Conservation (phyloP, 2,797 vertebrate genomes). For the Diplodus puntazzo region DNA sequence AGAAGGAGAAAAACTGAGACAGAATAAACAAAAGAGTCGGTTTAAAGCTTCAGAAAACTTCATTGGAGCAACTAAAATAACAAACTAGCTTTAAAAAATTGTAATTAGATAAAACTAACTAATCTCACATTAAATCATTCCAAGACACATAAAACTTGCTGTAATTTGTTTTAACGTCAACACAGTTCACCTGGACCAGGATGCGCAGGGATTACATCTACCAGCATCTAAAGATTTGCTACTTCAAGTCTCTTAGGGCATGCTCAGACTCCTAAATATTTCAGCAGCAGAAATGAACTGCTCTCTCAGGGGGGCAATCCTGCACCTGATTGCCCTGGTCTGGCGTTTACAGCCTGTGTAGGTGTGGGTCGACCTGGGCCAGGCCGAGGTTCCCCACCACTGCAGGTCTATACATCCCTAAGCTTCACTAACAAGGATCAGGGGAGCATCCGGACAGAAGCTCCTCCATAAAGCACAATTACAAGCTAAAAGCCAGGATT, state of each 20-base stretch:
- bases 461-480: conserved; percentile 81
- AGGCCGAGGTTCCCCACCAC: conserved; percentile 56
- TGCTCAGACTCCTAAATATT: conserved; percentile 85
- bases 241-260: conserved; percentile 69
- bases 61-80: background rate
- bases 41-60: conserved; percentile 11
- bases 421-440: conserved; percentile 74
- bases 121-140: background rate
- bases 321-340: conserved; percentile 75
- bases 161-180: conserved; percentile 31
- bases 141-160: background rate
- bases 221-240: conserved; percentile 64
- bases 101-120: background rate
- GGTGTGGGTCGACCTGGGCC: conserved; percentile 42
- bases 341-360: conserved; percentile 71
- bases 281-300: conserved; percentile 86
- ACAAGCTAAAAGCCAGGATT: conserved; percentile 80
- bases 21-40: conserved; percentile 26
- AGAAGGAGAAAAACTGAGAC: conserved; percentile 24
- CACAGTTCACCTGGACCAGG: conserved; percentile 38
- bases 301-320: conserved; percentile 83
- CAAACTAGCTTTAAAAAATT: background rate
- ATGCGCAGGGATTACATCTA: conserved; percentile 58
- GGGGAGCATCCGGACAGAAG: conserved; percentile 75
- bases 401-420: conserved; percentile 55